Evolutionary conservation across 2,113 vertebrate genomes (phyloP).

Genomic region (Dendrocopos noguchii): DNA sequence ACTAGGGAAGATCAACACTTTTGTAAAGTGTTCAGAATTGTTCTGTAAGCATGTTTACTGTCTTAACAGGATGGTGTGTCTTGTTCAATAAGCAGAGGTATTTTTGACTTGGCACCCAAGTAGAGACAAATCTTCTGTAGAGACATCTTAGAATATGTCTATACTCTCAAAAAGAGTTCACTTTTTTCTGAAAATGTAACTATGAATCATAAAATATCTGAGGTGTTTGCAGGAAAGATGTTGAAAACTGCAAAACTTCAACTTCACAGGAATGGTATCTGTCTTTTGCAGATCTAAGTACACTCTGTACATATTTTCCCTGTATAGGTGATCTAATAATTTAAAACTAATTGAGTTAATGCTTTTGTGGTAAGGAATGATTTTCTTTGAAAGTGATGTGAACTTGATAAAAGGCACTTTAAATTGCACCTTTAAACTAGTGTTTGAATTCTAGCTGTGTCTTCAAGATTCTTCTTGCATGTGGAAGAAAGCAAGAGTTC

Average conservation of each 20-base stretch:
- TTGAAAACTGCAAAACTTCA: background rate
- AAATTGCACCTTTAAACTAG: background rate
- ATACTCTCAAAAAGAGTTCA: background rate
- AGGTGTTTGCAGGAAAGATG: rapidly evolving
- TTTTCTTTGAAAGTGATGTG: background rate
- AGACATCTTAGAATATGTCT: background rate
- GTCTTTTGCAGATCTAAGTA: background rate
- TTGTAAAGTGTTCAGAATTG: background rate
- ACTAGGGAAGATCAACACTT: background rate
- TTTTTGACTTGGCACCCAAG: background rate
- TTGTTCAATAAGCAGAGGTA: background rate
- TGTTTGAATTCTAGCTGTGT: background rate
- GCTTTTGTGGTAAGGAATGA: background rate
- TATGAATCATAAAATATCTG: background rate
- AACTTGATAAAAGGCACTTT: background rate
- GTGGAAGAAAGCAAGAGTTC: background rate
- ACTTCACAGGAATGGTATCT: background rate
- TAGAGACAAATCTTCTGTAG: background rate
- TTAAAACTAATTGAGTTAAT: background rate
- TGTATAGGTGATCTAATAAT: background rate
- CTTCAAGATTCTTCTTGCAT: background rate
- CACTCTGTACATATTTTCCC: background rate
- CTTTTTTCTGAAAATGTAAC: background rate
- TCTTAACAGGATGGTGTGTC: background rate
- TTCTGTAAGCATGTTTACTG: background rate